Evolutionary conservation across 2,797 vertebrate genomes (phyloP).

Genomic region (Ctenopoma kingsleyae): DNA sequence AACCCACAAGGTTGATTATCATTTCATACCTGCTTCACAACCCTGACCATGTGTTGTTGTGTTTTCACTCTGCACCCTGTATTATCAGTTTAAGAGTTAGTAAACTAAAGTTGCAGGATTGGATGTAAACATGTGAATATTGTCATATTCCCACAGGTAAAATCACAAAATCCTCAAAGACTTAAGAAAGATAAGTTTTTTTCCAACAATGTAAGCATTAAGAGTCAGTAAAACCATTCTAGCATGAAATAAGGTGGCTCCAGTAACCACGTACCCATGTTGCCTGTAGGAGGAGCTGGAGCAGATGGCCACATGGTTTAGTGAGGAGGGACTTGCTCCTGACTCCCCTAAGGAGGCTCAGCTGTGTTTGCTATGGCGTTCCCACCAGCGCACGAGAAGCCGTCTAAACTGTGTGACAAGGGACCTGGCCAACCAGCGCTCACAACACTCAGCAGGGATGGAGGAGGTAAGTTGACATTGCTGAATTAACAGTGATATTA

Average conservation of each 20-base stretch:
- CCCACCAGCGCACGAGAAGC: slow-evolving; percentile 42
- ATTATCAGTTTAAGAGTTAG: no score
- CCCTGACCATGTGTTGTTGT: no score
- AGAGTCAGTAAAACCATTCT: background rate
- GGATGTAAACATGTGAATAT: background rate
- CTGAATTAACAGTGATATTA: background rate
- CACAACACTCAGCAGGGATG: slow-evolving; percentile 70
- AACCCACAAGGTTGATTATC: no score
- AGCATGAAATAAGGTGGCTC: background rate
- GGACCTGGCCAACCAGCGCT: slow-evolving; percentile 66
- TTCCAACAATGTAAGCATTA: background rate
- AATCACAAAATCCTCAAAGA: background rate
- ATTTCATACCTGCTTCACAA: no score
- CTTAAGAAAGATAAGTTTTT: background rate
- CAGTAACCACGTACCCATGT: background rate
- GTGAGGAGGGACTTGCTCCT: slow-evolving; percentile 61
- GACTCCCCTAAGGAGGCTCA: slow-evolving; percentile 53
- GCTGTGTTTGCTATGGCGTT: slow-evolving; percentile 68
- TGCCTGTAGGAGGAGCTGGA: slow-evolving; percentile 55
- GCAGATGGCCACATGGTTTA: slow-evolving; percentile 60
- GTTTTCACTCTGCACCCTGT: no score
- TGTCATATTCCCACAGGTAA: background rate
- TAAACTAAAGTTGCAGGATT: no score
- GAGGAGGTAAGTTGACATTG: slow-evolving; percentile 58
- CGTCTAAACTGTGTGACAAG: slow-evolving; percentile 53